A percentile compares a stretch with the other conserved stretches of the same genome.
phyloP scores from a whole-genome alignment of 2,113 vertebrate genomes.

The Fulica atra region DNA sequence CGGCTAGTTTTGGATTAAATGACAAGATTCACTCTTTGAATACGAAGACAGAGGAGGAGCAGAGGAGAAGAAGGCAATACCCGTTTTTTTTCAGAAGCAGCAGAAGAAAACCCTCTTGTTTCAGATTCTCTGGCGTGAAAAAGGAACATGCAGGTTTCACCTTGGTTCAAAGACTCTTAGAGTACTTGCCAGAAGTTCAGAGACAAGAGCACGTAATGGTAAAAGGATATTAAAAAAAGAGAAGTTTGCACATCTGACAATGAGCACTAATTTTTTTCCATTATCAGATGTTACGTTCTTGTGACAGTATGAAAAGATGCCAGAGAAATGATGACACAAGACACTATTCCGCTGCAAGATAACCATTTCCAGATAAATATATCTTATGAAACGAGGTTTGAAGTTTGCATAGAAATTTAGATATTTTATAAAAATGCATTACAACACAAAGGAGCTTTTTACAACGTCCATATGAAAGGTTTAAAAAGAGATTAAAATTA shows the following conservation, averaged over 20 bases:
- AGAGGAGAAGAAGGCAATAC: not conserved
- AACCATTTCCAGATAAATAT: conserved; percentile 57
- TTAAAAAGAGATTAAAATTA: conserved; percentile 67
- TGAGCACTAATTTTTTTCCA: conserved; percentile 34
- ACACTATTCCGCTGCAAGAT: conserved; percentile 27
- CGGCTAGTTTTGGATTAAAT: not conserved
- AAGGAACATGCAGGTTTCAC: not conserved
- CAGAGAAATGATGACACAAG: conserved; percentile 28
- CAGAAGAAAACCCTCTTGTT: not conserved
- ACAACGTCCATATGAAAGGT: conserved; percentile 27
- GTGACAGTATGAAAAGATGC: conserved; percentile 36
- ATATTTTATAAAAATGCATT: conserved; percentile 54
- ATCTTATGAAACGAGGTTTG: not conserved
- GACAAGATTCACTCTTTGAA: not conserved
- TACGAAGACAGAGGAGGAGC: not conserved
- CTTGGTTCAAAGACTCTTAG: conserved; percentile 20
- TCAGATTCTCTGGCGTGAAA: not conserved
- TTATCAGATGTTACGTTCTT: conserved; percentile 44
- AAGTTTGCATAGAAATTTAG: conserved; percentile 54
- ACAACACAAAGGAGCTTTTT: conserved; percentile 55
- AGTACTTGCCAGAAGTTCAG: conserved; percentile 12
- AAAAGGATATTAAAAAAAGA: conserved; percentile 38
- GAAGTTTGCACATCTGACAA: conserved; percentile 22
- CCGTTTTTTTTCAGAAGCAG: not conserved
- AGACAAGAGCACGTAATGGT: not conserved